Evolutionary conservation across 2,797 vertebrate genomes (phyloP).

Genomic region (Esox lucius): DNA sequence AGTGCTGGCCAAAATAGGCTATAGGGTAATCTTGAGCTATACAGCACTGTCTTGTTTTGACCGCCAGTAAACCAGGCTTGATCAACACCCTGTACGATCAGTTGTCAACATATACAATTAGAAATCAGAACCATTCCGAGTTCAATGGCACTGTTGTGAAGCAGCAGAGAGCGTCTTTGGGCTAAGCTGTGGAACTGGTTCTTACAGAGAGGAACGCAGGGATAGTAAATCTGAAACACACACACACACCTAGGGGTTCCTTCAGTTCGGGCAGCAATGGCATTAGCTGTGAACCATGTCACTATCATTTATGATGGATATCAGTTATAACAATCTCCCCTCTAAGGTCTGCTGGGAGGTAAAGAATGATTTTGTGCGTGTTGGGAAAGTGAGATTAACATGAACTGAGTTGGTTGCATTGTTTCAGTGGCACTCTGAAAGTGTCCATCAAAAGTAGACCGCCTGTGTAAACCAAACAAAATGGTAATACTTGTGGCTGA

Average conservation of each 20-base stretch:
- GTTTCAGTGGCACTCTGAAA: background rate
- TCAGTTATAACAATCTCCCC: background rate
- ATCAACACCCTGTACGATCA: constrained; percentile 8
- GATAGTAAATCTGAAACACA: background rate
- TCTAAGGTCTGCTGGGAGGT: background rate
- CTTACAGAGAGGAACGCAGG: constrained; percentile 6
- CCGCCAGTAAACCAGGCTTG: background rate
- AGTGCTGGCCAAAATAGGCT: background rate
- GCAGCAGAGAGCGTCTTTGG: background rate
- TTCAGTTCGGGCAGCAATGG: background rate
- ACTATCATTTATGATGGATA: constrained; percentile 5
- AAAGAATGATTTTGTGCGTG: background rate
- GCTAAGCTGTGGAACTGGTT: constrained; percentile 1
- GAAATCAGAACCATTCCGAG: constrained; percentile 1
- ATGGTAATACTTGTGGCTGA: background rate
- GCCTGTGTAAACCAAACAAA: background rate
- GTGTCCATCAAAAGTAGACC: background rate
- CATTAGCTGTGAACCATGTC: constrained; percentile 3
- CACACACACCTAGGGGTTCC: background rate
- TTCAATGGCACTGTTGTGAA: background rate
- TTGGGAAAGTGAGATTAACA: background rate
- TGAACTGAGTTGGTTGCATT: background rate
- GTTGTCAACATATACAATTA: constrained; percentile 7
- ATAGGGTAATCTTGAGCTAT: background rate
- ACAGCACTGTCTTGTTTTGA: constrained; percentile 2